Evolutionary conservation across 2,888 invertebrate genomes (phyloP).

Genomic region (Tachina lurida): DNA sequence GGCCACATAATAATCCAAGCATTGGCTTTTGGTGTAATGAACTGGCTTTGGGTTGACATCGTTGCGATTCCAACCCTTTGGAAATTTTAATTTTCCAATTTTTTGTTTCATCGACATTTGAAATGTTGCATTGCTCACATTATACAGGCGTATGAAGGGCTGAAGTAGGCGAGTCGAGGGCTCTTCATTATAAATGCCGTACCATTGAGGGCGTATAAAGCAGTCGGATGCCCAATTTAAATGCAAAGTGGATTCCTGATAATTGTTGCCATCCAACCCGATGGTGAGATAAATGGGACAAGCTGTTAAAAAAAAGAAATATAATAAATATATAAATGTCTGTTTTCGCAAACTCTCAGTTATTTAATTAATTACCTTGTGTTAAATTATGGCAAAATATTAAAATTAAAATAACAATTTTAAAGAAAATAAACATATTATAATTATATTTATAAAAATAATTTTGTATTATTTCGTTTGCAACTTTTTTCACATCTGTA

Average conservation of each 20-base stretch:
- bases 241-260: constrained; percentile 78
- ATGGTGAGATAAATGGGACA: constrained; percentile 81
- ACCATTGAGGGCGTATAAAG: constrained; percentile 79
- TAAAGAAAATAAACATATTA: constrained; percentile 14
- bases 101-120: constrained; percentile 78
- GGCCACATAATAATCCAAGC: constrained; percentile 89
- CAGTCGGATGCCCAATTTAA: constrained; percentile 82
- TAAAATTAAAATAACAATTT: constrained; percentile 2
- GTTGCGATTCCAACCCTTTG: constrained; percentile 85
- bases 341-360: background rate
- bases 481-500: constrained; percentile 27
- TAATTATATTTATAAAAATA: background rate
- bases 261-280: constrained; percentile 78
- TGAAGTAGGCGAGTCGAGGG: constrained; percentile 78
- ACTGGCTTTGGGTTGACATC: constrained; percentile 73
- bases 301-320: constrained; percentile 36
- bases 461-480: background rate
- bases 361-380: constrained; percentile 14
- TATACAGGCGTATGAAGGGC: constrained; percentile 76
- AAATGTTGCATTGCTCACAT: constrained; percentile 84
- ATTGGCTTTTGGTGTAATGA: constrained; percentile 84
- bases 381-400: constrained; percentile 6
- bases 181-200: constrained; percentile 81
- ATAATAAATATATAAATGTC: background rate
- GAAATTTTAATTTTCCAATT: constrained; percentile 85